These are phyloP conservation scores for Venusia cambrica DNA, from an alignment of 2,888 invertebrate species.

Conservation along the genomic window DNA sequence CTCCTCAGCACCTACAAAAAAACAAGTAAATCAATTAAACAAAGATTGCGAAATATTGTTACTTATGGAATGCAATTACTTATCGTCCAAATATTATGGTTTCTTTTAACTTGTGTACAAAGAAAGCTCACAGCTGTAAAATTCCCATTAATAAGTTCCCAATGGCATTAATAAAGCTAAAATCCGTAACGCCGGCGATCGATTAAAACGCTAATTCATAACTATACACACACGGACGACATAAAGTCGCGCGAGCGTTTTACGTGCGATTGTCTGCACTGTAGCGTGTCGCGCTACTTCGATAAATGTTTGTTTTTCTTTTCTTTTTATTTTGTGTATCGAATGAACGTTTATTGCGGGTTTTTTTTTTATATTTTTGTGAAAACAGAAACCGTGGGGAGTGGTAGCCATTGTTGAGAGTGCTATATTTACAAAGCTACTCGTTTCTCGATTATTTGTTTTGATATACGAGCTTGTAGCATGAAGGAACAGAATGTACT, in stretches of 20 bases:
- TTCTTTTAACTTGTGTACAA: constrained; percentile 6
- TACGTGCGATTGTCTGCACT: constrained; percentile 49
- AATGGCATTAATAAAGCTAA: constrained; percentile 10
- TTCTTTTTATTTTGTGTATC: constrained; percentile 20
- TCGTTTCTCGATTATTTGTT: too few relatives aligned
- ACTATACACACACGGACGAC: constrained; percentile 35
- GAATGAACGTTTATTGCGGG: constrained; percentile 24
- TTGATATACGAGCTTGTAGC: too few relatives aligned
- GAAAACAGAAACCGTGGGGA: constrained; percentile 1
- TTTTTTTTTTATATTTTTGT: constrained; percentile 13
- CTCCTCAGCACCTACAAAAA: too few relatives aligned
- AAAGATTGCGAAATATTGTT: too few relatives aligned
- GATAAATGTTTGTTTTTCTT: constrained; percentile 29
- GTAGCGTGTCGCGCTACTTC: constrained; percentile 27
- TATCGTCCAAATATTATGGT: background rate
- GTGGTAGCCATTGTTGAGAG: constrained; percentile 14
- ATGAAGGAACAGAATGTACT: too few relatives aligned
- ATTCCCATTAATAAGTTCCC: constrained; percentile 14
- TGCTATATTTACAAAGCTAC: too few relatives aligned
- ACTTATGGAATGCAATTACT: too few relatives aligned
- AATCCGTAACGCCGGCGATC: constrained; percentile 14
- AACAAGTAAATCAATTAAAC: too few relatives aligned
- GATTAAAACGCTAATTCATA: constrained; percentile 23
- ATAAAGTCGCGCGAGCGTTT: constrained; percentile 46
- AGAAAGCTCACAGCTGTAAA: constrained; percentile 12